Percentiles rank a stretch among this genome's conserved stretches.
Evolutionary conservation across 2,888 invertebrate species (phyloP).

Genomic region (Caenorhabditis becei): DNA sequence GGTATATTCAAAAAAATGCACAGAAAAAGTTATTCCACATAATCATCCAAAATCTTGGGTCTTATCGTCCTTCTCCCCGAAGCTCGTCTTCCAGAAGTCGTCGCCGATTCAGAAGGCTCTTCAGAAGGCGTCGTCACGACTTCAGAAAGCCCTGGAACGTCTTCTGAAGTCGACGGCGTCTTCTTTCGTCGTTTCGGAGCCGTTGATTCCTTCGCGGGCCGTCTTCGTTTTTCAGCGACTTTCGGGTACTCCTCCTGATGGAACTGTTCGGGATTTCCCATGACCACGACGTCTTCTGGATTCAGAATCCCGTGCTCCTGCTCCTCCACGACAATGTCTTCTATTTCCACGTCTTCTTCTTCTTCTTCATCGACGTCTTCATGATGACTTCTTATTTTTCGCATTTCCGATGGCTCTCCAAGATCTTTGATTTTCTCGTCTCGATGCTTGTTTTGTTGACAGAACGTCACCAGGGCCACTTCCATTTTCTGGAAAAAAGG

Average conservation of each 20-base stretch:
- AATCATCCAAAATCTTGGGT: conserved; percentile 57
- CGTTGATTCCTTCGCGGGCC: neutral
- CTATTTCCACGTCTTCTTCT: neutral
- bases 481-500: conserved; percentile 51
- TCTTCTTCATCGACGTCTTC: neutral
- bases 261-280: neutral
- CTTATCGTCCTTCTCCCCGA: conserved; percentile 30
- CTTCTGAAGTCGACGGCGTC: neutral
- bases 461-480: conserved; percentile 14
- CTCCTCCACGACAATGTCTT: neutral
- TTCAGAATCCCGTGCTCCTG: neutral
- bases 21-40: conserved; percentile 30
- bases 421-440: neutral
- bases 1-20: no score
- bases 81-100: conserved; percentile 23
- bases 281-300: neutral
- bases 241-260: neutral
- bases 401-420: neutral
- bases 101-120: neutral
- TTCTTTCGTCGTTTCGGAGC: conserved; percentile 4
- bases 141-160: neutral
- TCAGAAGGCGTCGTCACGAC: neutral
- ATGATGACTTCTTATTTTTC: neutral
- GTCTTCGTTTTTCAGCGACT: neutral
- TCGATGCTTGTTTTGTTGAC: neutral